phyloP scores from a whole-genome alignment of 2,797 vertebrate genomes.

The Sitta carolinensis region DNA sequence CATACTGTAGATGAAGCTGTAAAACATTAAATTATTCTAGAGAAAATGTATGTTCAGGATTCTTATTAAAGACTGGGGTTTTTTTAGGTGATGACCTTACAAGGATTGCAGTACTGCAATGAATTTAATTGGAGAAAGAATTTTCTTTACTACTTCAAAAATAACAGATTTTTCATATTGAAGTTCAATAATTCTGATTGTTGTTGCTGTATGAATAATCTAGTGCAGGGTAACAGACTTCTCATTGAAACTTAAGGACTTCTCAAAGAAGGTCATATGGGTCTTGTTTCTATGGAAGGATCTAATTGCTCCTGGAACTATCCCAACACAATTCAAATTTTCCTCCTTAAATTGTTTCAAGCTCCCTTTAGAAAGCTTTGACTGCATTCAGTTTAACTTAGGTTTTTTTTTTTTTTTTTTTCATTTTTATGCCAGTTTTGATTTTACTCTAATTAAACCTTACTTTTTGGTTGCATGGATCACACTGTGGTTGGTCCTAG shows the following conservation, averaged over 20 bases:
- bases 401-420: too few species aligned
- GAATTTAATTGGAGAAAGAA: not conserved
- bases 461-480: not conserved
- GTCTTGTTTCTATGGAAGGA: not conserved
- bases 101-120: not conserved
- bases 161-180: constrained; percentile 2
- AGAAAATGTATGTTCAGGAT: not conserved
- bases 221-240: not conserved
- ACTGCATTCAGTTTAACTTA: not conserved
- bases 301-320: not conserved
- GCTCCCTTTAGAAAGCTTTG: not conserved
- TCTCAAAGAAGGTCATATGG: not conserved
- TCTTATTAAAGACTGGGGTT: not conserved
- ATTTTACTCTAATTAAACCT: not conserved
- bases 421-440: not conserved
- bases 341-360: not conserved
- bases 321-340: not conserved
- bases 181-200: not conserved
- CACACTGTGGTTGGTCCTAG: not conserved
- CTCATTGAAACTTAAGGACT: not conserved
- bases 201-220: not conserved
- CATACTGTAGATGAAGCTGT: not conserved
- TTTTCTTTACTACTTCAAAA: not conserved
- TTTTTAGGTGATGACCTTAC: not conserved
- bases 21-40: not conserved